These are phyloP conservation scores for Trematocara nigrifrons DNA, from an alignment of 2,113 vertebrate genomes.

Conservation along the genomic window DNA sequence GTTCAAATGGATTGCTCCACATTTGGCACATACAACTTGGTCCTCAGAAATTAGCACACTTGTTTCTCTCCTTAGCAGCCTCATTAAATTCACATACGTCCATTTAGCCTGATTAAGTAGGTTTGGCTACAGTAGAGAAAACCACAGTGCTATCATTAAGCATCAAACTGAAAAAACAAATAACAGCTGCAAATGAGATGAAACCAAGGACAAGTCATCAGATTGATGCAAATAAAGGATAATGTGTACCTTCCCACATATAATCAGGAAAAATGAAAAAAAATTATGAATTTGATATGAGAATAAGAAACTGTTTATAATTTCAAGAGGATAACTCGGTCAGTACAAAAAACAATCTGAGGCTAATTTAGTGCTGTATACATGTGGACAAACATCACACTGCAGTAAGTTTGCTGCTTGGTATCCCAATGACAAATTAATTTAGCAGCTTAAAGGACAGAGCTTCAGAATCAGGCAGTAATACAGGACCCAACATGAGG, in stretches of 20 bases:
- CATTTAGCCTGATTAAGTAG: not conserved
- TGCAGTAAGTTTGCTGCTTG: not conserved
- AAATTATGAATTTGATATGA: not conserved
- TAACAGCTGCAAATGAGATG: not conserved
- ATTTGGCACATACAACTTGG: not conserved
- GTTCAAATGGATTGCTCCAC: not conserved
- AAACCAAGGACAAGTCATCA: not conserved
- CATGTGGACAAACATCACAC: not conserved
- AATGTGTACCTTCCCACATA: not conserved
- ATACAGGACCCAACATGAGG: not conserved
- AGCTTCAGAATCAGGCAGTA: not conserved
- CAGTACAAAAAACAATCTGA: not conserved
- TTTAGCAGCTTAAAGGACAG: not conserved
- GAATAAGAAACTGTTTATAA: not conserved
- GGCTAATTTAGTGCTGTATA: not conserved
- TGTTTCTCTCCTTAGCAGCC: not conserved
- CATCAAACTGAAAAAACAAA: not conserved
- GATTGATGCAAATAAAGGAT: not conserved
- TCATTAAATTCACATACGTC: conserved; percentile 9
- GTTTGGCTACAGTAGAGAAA: not conserved
- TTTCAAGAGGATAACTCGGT: fast-evolving
- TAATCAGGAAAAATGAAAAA: not conserved
- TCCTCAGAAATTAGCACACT: not conserved
- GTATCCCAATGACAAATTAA: not conserved
- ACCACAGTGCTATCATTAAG: not conserved